Evolutionary conservation across 2,797 vertebrate genomes (phyloP).

Genomic region (Lepidocolaptes lacrymiger): DNA sequence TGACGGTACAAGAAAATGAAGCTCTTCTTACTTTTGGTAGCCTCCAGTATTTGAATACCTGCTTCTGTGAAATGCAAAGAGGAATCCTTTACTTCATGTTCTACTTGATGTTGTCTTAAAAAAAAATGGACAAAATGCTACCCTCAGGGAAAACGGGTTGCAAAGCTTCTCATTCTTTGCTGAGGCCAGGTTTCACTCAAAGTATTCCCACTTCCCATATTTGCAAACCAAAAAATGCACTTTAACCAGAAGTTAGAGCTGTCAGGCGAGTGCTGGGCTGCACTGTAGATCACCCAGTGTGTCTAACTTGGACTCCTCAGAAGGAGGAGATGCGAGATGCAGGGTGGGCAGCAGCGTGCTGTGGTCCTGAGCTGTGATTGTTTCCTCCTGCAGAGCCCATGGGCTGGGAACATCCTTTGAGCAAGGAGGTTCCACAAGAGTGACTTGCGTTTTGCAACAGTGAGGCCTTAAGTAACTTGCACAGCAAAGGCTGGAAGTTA

Average conservation of each 20-base stretch:
- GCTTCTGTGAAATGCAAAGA: slow-evolving; percentile 51
- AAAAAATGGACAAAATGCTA: neutral
- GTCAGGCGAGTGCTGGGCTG: neutral
- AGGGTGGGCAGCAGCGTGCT: neutral
- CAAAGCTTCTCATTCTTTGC: neutral
- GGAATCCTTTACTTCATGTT: neutral
- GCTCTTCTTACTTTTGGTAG: slow-evolving; percentile 9
- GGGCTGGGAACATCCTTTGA: neutral
- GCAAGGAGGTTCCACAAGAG: neutral
- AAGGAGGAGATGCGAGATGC: neutral
- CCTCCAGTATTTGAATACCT: slow-evolving; percentile 43
- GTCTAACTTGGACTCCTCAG: neutral
- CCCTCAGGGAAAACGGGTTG: slow-evolving; percentile 2
- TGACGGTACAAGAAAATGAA: neutral
- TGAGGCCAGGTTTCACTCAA: slow-evolving; percentile 19
- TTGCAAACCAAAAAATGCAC: slow-evolving; percentile 53
- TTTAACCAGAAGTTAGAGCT: slow-evolving; percentile 18
- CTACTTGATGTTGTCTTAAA: slow-evolving; percentile 4
- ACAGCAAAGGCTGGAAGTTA: neutral
- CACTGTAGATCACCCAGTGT: neutral
- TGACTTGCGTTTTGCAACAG: neutral
- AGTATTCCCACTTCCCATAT: slow-evolving; percentile 38
- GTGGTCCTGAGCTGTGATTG: neutral
- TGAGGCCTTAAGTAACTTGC: neutral
- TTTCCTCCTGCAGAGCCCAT: neutral